Conservation (phyloP, 2,797 vertebrate genomes). For the Chelon auratus region DNA sequence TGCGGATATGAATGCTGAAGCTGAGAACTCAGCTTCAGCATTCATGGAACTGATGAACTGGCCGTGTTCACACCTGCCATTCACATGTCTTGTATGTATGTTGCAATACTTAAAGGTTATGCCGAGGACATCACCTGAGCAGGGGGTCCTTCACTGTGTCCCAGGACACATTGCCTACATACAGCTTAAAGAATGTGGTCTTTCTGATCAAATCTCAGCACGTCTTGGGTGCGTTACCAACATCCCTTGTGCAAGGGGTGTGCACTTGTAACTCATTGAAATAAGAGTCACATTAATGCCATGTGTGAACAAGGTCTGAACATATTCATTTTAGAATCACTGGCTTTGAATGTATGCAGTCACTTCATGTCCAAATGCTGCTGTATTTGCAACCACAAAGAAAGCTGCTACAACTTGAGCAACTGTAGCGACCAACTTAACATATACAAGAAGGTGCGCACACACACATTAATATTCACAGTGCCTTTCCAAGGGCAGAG, state of each 20-base stretch:
- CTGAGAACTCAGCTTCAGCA: neutral
- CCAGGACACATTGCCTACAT: no score
- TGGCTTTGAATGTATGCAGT: conserved; percentile 15
- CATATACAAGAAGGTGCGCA: conserved; percentile 36
- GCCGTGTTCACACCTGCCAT: no score
- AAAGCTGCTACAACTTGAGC: conserved; percentile 40
- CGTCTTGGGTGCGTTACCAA: no score
- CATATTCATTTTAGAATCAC: conserved; percentile 2
- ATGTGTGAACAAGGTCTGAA: neutral
- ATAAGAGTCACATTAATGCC: no score
- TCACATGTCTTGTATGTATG: no score
- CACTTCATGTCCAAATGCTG: conserved; percentile 12
- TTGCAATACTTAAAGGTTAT: no score
- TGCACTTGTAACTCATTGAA: no score
- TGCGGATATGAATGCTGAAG: neutral
- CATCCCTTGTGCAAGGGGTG: no score
- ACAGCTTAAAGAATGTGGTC: no score
- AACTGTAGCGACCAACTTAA: conserved; percentile 30
- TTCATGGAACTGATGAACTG: neutral
- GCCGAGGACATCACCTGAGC: no score
- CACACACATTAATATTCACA: conserved; percentile 36
- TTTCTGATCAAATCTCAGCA: no score
- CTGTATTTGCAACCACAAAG: conserved; percentile 42
- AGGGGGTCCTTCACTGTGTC: no score
- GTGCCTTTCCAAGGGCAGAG: conserved; percentile 72